Conservation (phyloP, 2,888 invertebrate genomes). For the Carterocephalus palaemon region DNA sequence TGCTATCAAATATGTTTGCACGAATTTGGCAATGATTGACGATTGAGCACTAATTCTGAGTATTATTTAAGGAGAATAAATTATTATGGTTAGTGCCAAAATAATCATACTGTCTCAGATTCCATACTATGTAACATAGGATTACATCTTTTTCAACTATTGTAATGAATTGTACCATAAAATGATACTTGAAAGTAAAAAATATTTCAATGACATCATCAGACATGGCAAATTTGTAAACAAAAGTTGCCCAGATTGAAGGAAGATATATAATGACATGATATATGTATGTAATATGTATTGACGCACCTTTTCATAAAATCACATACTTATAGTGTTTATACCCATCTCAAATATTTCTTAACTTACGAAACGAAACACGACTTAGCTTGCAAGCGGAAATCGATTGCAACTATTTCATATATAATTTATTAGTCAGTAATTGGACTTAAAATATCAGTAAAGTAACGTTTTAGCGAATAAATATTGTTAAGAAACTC, state of each 20-base stretch:
- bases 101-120: slow-evolving; percentile 17
- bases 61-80: too few species aligned
- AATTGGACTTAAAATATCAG: slow-evolving; percentile 44
- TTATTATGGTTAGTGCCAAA: too few species aligned
- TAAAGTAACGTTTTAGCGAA: slow-evolving; percentile 55
- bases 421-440: slow-evolving; percentile 36
- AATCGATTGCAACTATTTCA: slow-evolving; percentile 23
- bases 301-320: slow-evolving; percentile 2
- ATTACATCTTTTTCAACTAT: too few species aligned
- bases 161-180: neutral
- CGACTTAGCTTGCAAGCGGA: neutral
- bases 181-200: slow-evolving; percentile 1
- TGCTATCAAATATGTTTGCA: too few species aligned
- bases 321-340: slow-evolving; percentile 1
- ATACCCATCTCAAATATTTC: slow-evolving; percentile 17
- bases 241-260: slow-evolving; percentile 12
- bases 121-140: too few species aligned
- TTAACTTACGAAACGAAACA: slow-evolving; percentile 6
- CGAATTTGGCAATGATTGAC: too few species aligned
- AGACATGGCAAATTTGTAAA: slow-evolving; percentile 8
- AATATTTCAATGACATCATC: slow-evolving; percentile 1
- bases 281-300: too few species aligned
- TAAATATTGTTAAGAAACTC: slow-evolving; percentile 52
- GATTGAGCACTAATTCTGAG: too few species aligned
- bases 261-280: slow-evolving; percentile 2